Evolutionary conservation across 1,140 invertebrate genomes (phyloP), one percentile per base, ranked within the genome.

Genomic region (Drosophila kurseongensis): DNA sequence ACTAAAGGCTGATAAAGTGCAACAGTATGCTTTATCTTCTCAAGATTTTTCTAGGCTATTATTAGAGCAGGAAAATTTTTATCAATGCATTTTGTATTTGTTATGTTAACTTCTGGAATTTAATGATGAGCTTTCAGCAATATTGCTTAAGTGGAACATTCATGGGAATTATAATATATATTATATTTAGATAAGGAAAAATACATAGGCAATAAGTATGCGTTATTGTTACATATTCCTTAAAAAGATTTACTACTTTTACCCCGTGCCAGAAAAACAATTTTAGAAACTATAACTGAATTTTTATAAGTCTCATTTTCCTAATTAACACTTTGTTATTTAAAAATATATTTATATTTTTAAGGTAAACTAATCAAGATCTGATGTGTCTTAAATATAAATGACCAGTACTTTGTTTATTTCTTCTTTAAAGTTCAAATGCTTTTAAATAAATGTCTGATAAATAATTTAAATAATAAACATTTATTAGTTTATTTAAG

Each of bases 1-100:
- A 32, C 13, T 12, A 42, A 41, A 5, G 6, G 16, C 27, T 35
- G 60, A 66, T 66, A 48, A 47, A 62, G 32, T 38, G 57, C 57
- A 47, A 14, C 5, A 32, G 8, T 48, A 29, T 23, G 12, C 27
- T 41, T 65, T 65, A 66, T 66, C 63, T 50, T 12, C 5, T 12
- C 16, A 16, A 1, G 27, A 58, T 48, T 58, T 58, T 47, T 47
- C 12, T n/a, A 18, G 23, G 23, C 14, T 47, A 63, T 48, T 66
- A 36, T 65, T 29, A 47, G 35, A 63, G 18, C 42, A 38, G 14
- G 23, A 48, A 66, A 16, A 48, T 18, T 35, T n/a, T n/a, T 4
- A 23, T 50, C 18, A 5, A 41, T 36, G n/a, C 16, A 10, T n/a
- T 32, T n/a, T 47, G 18, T 13, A 8, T n/a, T 32, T 0, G 32